Evolutionary conservation across 2,113 vertebrate genomes (phyloP).

Genomic region (Lepisosteus oculatus): DNA sequence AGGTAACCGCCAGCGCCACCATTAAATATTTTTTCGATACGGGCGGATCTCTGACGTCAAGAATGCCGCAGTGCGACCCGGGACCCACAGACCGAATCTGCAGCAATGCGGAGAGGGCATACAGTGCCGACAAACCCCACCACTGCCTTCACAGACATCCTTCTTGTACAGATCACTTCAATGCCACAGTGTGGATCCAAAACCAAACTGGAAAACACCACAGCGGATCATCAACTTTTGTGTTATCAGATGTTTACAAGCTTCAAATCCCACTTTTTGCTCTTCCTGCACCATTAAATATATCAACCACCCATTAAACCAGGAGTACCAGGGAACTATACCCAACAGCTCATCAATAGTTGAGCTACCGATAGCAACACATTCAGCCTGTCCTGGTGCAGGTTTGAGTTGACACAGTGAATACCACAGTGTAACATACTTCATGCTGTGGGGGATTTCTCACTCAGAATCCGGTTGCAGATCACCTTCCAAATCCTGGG

Average conservation of each 20-base stretch:
- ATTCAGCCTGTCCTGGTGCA: too few species aligned
- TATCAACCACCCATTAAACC: too few species aligned
- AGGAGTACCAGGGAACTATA: too few species aligned
- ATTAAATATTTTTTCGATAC: conserved; percentile 11
- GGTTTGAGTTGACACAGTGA: too few species aligned
- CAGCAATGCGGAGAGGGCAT: conserved; percentile 7
- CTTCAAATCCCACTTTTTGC: background rate
- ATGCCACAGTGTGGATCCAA: conserved; percentile 8
- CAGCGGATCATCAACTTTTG: background rate
- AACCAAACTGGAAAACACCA: conserved; percentile 5
- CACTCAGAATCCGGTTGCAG: too few species aligned
- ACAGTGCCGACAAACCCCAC: conserved; percentile 1
- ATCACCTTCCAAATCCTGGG: too few species aligned
- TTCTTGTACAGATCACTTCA: conserved; percentile 16
- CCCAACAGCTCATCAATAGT: too few species aligned
- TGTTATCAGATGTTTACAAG: too few species aligned
- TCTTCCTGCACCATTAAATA: background rate
- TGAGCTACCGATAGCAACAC: too few species aligned
- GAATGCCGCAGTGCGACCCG: conserved; percentile 7
- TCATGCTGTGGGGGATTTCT: too few species aligned
- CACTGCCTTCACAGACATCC: conserved; percentile 12
- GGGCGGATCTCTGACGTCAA: conserved; percentile 10
- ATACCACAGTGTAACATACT: too few species aligned
- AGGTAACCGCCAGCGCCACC: conserved; percentile 26
- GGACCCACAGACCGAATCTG: conserved; percentile 4